phyloP scores from a whole-genome alignment of 1,140 invertebrate genomes.

The Eciton burchellii region DNA sequence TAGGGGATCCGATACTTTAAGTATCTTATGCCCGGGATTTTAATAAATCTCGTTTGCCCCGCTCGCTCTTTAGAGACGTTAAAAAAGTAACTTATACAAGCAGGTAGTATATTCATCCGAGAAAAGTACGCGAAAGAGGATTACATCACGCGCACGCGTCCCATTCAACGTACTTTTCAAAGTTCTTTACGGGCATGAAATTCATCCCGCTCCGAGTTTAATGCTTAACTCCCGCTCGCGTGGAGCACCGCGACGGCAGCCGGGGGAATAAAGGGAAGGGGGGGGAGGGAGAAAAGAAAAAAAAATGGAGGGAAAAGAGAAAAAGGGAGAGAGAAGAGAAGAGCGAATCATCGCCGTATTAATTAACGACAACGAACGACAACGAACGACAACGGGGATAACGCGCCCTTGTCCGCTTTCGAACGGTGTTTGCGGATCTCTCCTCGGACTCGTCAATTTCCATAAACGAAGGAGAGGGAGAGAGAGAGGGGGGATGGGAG shows the following conservation, averaged over 20 bases:
- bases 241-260: too few relatives aligned
- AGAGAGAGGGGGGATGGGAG: too few relatives aligned
- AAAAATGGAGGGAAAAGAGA: not conserved
- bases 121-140: conserved; percentile 59
- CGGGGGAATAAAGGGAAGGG: too few relatives aligned
- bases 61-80: conserved; percentile 51
- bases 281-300: too few relatives aligned
- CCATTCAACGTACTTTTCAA: conserved; percentile 55
- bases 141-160: conserved; percentile 50
- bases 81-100: conserved; percentile 61
- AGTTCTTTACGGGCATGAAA: conserved; percentile 48
- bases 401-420: too few relatives aligned
- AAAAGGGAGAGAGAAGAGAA: too few relatives aligned
- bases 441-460: too few relatives aligned
- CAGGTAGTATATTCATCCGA: conserved; percentile 53
- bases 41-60: conserved; percentile 60
- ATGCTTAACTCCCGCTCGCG: conserved; percentile 37
- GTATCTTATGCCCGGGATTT: conserved; percentile 55
- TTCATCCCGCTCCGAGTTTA: conserved; percentile 24
- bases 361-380: conserved; percentile 10
- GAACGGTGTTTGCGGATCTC: too few relatives aligned
- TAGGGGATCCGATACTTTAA: conserved; percentile 60
- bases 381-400: not conserved
- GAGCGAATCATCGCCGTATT: not conserved
- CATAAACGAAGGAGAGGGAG: too few relatives aligned